Conservation (phyloP, 2,797 vertebrate genomes). For the Balearica regulorum region DNA sequence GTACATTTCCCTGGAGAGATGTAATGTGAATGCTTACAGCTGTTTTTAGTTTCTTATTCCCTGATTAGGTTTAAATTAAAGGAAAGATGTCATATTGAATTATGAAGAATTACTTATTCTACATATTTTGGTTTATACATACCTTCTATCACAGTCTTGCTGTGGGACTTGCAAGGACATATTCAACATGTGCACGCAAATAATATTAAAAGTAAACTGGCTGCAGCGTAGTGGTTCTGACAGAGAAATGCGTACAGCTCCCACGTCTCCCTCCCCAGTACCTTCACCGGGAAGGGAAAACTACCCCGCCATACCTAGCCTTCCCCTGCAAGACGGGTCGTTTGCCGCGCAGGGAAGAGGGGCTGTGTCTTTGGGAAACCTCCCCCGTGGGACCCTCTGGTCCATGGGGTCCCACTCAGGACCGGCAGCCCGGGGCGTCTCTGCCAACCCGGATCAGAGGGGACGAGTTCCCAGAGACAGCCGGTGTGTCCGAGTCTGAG, state of each 20-base stretch:
- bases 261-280: not conserved
- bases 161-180: not conserved
- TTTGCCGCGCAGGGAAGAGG: not conserved
- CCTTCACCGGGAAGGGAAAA: not conserved
- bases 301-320: accelerated
- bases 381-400: not conserved
- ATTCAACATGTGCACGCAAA: not conserved
- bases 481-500: not conserved
- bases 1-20: constrained; percentile 39
- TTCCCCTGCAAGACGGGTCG: not conserved
- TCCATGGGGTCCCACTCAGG: not conserved
- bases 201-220: not conserved
- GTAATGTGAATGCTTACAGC: constrained; percentile 63
- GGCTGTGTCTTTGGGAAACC: not conserved
- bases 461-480: accelerated
- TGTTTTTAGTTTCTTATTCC: constrained; percentile 66
- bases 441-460: not conserved
- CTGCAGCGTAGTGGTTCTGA: not conserved
- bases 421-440: not conserved
- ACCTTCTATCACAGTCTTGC: not conserved
- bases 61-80: constrained; percentile 68
- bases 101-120: constrained; percentile 55
- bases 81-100: constrained; percentile 58
- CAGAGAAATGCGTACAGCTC: not conserved
- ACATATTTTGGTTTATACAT: not conserved